These are phyloP conservation scores for Sweltsa coloradensis DNA, from an alignment of 1,140 invertebrate species.

Conservation along the genomic window DNA sequence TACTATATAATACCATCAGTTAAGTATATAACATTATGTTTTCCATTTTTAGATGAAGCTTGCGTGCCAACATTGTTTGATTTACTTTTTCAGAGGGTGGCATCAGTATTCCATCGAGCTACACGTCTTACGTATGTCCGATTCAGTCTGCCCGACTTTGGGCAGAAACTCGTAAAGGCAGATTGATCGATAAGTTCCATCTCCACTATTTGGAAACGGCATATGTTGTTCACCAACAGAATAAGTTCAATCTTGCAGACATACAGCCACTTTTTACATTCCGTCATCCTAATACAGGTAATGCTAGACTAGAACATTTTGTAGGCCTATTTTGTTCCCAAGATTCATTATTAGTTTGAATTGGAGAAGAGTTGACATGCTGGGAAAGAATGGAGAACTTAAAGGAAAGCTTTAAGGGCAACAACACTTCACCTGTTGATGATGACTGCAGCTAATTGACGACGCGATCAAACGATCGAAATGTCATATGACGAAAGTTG, in stretches of 20 bases:
- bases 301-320: neutral
- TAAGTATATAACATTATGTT: too few relatives aligned
- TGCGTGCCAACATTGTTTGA: too few relatives aligned
- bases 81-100: slow-evolving; percentile 51
- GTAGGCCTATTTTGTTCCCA: neutral
- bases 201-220: slow-evolving; percentile 66
- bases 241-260: slow-evolving; percentile 69
- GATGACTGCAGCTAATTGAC: too few relatives aligned
- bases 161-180: slow-evolving; percentile 48
- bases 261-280: slow-evolving; percentile 79
- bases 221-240: slow-evolving; percentile 88
- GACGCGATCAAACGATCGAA: too few relatives aligned
- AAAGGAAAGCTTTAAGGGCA: too few relatives aligned
- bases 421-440: too few relatives aligned
- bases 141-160: slow-evolving; percentile 67
- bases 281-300: slow-evolving; percentile 67
- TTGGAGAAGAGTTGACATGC: too few relatives aligned
- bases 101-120: slow-evolving; percentile 82
- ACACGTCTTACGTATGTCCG: slow-evolving; percentile 84
- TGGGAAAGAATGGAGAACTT: too few relatives aligned
- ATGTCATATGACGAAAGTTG: too few relatives aligned
- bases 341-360: too few relatives aligned
- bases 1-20: too few relatives aligned
- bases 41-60: too few relatives aligned
- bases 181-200: slow-evolving; percentile 44